phyloP scores from a whole-genome alignment of 2,888 invertebrate species.

The Apamea crenata region DNA sequence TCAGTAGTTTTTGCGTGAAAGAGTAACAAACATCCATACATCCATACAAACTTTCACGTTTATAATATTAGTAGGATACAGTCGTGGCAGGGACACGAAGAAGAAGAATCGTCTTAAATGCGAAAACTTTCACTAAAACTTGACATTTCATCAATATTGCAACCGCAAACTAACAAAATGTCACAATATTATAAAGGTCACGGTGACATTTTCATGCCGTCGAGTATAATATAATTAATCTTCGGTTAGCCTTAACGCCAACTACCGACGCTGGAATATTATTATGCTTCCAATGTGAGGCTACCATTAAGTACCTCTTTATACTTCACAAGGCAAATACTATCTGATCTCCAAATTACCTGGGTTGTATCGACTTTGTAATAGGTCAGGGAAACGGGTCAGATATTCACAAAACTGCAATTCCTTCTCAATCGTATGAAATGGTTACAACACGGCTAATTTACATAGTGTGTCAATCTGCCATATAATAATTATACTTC shows the following conservation, averaged over 20 bases:
- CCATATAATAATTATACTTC: too few relatives aligned
- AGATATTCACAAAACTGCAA: too few relatives aligned
- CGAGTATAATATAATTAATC: slow-evolving; percentile 9
- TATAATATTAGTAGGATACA: too few relatives aligned
- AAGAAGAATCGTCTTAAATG: too few relatives aligned
- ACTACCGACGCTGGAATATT: background rate
- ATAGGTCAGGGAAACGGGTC: background rate
- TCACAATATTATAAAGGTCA: slow-evolving; percentile 16
- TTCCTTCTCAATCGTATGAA: background rate
- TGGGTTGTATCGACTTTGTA: too few relatives aligned
- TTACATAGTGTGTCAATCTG: too few relatives aligned
- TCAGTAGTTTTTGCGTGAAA: too few relatives aligned
- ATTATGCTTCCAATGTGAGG: background rate
- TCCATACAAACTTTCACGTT: too few relatives aligned
- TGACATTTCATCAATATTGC: background rate
- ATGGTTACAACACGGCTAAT: too few relatives aligned
- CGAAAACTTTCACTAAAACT: background rate
- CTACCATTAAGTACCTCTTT: background rate
- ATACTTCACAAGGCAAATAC: background rate
- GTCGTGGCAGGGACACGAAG: too few relatives aligned
- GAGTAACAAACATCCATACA: too few relatives aligned
- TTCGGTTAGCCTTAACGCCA: background rate
- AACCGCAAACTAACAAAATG: background rate
- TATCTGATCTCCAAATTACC: background rate
- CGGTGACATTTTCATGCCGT: slow-evolving; percentile 7